phyloP scores from a whole-genome alignment of 1,140 invertebrate genomes.

The Cyrtorhinus lividipennis region DNA sequence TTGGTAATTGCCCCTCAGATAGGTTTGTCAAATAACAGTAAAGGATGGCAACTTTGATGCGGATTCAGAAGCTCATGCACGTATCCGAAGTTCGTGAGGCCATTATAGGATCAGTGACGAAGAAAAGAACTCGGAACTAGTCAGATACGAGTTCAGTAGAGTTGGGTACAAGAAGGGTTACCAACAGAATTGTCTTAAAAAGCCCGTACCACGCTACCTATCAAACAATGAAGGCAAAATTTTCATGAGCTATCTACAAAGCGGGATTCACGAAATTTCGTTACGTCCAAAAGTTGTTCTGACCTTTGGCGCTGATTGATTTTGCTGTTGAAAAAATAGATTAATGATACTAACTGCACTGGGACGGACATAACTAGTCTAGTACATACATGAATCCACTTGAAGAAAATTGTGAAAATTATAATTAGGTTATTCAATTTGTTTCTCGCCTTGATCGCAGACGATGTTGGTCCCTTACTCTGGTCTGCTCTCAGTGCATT shows the following conservation, averaged over 20 bases:
- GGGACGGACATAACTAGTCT: too few relatives aligned
- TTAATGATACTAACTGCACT: conserved; percentile 5
- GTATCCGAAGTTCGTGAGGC: neutral
- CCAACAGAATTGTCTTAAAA: neutral
- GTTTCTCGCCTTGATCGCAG: too few relatives aligned
- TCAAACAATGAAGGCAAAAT: neutral
- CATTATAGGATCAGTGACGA: neutral
- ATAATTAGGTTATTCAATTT: too few relatives aligned
- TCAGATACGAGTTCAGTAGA: too few relatives aligned
- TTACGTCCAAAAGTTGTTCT: conserved; percentile 12
- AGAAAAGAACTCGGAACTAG: neutral
- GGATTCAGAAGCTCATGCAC: neutral
- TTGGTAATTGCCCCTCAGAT: too few relatives aligned
- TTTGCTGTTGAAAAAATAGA: conserved; percentile 23
- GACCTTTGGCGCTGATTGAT: conserved; percentile 26
- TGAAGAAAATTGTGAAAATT: too few relatives aligned
- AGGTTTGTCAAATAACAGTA: too few relatives aligned
- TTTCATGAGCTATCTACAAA: conserved; percentile 17
- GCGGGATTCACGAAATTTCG: neutral
- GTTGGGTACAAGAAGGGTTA: too few relatives aligned
- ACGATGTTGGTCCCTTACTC: too few relatives aligned
- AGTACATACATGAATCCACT: too few relatives aligned
- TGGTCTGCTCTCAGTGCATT: too few relatives aligned
- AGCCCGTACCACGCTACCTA: neutral
- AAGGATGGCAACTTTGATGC: too few relatives aligned